Evolutionary conservation across 2,113 vertebrate genomes (phyloP), one percentile per base, ranked within the genome.

Genomic region (Alligator mississippiensis): DNA sequence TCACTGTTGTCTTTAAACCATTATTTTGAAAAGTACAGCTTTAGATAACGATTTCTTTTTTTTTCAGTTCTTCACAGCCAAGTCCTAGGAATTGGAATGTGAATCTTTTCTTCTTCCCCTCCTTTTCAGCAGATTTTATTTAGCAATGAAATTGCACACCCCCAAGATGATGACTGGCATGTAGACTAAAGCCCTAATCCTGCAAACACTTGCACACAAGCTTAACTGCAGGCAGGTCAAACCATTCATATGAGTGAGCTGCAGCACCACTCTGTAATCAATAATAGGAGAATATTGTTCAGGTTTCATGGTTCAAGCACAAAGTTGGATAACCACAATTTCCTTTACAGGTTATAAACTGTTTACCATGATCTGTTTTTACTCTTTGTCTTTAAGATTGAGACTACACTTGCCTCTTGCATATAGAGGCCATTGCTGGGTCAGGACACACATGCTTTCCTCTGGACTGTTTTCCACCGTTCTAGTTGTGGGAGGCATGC

Each of bases 291-390:
- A 83, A 38, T 80, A 89, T 87, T 63, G 68, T 78, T 28, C 75
- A 47, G 9, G 47, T 57, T 76, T 59, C 60, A 34, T 72, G 0
- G 0, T 28, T 87, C 34, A 10, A 2, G 21, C 22, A 77, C 92
- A 82, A 24, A 1, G 3, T 5, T 72, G 24, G 2, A 54, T 27
- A n/a, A 21, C n/a, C n/a, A 47, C 1, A 0, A 5, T 85, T 91
- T 63, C 63, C 74, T 14, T 70, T 18, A 0, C 0, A 0, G 80
- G 75, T 87, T 62, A 27, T 24, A 54, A 92, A 81, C 22, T 63
- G 9, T 1, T 4, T 14, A n/a, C 1, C 85, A 87, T 80, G 2
- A 1, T 24, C 18, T 25, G 9, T 47, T 88, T 80, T 84, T 82
- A 47, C 54, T 77, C 1, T 4, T 22, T 54, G 63, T n/a, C 11